phyloP scores from a whole-genome alignment of 2,797 vertebrate species.

The Picus viridis region DNA sequence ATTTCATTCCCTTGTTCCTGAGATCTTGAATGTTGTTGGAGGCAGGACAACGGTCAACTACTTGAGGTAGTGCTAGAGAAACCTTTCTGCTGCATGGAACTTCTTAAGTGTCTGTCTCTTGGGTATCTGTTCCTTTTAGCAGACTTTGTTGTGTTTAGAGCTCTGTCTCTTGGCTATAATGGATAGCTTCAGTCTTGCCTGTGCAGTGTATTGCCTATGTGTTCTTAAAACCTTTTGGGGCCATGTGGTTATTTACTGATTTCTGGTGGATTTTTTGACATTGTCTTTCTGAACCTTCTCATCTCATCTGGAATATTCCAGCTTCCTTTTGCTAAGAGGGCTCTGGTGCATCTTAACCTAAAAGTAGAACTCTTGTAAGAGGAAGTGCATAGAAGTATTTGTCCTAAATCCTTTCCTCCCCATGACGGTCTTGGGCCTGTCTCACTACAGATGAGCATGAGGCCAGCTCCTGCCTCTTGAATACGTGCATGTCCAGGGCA shows the following conservation, averaged over 20 bases:
- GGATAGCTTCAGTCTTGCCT: neutral
- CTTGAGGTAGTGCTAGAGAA: neutral
- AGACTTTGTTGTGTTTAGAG: neutral
- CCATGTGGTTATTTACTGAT: neutral
- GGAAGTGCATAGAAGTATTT: neutral
- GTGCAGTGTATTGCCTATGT: neutral
- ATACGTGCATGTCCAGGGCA: conserved; percentile 16
- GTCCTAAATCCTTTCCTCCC: neutral
- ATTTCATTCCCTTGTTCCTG: neutral
- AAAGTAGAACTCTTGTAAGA: neutral
- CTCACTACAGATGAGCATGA: neutral
- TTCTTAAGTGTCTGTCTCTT: neutral
- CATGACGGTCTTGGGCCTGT: neutral
- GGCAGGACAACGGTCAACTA: neutral
- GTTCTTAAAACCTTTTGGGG: neutral
- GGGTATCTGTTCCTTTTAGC: neutral
- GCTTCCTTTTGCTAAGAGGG: neutral
- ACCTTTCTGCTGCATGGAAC: neutral
- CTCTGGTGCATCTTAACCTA: neutral
- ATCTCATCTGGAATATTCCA: neutral
- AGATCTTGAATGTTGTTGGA: neutral
- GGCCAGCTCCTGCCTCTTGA: conserved; percentile 12
- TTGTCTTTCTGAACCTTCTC: neutral
- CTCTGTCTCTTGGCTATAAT: neutral
- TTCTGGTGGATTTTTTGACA: neutral